Percentiles rank a stretch among this genome's conserved stretches.
Conservation (phyloP, 2,113 vertebrate species). For the Holacanthus passer region DNA sequence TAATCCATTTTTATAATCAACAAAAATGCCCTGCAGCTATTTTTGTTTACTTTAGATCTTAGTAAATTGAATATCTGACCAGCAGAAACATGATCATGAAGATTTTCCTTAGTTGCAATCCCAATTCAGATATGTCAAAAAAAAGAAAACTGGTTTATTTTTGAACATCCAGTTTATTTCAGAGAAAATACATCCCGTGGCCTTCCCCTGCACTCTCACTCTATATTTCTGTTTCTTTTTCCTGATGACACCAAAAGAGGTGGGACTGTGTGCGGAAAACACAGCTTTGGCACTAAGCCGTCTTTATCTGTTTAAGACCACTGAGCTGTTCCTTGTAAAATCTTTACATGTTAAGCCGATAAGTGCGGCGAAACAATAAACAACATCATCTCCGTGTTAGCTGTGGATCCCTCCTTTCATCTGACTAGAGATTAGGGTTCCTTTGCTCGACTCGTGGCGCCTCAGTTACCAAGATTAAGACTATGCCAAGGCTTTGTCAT, state of each 20-base stretch:
- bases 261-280: slow-evolving; percentile 50
- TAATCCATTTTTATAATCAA: no score
- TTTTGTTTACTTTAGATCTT: no score
- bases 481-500: slow-evolving; percentile 53
- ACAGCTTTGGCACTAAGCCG: slow-evolving; percentile 83
- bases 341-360: slow-evolving; percentile 74
- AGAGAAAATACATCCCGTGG: neutral
- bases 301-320: slow-evolving; percentile 82
- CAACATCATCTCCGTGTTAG: slow-evolving; percentile 57
- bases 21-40: no score
- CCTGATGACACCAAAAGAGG: slow-evolving; percentile 45
- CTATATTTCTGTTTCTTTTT: slow-evolving; percentile 4
- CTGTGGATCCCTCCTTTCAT: slow-evolving; percentile 64
- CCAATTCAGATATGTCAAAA: neutral
- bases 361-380: slow-evolving; percentile 76
- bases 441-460: slow-evolving; percentile 52
- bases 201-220: neutral
- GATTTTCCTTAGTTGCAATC: no score
- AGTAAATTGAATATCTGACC: no score
- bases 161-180: neutral
- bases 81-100: no score
- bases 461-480: slow-evolving; percentile 62
- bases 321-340: slow-evolving; percentile 84
- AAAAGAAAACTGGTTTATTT: no score
- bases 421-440: slow-evolving; percentile 70